Percentiles rank a stretch among this genome's conserved stretches.
Evolutionary conservation across 2,888 invertebrate species (phyloP).

Genomic region (Prosapia bicincta): DNA sequence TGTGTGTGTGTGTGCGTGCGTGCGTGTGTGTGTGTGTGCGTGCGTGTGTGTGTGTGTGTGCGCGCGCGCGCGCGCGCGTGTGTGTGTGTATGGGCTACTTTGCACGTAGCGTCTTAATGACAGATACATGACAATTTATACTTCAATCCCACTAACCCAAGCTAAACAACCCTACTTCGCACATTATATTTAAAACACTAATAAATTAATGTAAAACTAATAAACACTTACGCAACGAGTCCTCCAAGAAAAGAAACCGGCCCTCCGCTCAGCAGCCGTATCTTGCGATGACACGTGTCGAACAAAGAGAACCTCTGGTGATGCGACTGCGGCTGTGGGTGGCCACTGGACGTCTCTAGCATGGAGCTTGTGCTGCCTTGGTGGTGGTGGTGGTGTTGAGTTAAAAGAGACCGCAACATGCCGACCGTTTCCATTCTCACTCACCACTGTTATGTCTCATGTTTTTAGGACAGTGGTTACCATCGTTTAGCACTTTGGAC

Average conservation of each 20-base stretch:
- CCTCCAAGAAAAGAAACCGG: not conserved
- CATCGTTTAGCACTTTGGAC: not conserved
- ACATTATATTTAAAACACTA: too few relatives aligned
- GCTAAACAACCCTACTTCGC: too few relatives aligned
- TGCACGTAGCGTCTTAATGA: too few relatives aligned
- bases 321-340: not conserved
- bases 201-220: too few relatives aligned
- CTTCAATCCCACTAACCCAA: too few relatives aligned
- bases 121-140: too few relatives aligned
- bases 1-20: too few relatives aligned
- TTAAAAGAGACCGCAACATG: not conserved
- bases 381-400: not conserved
- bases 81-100: too few relatives aligned
- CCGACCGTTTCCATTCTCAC: not conserved
- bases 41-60: too few relatives aligned
- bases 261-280: not conserved
- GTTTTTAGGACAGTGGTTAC: not conserved
- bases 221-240: not conserved
- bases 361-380: not conserved
- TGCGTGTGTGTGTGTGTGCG: too few relatives aligned
- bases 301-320: not conserved
- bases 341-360: not conserved
- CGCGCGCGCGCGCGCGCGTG: too few relatives aligned
- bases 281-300: not conserved
- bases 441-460: not conserved